Base-by-base conservation (phyloP, 92 coral and sea anemone genomes). In the Blastomussa wellsi region DNA sequence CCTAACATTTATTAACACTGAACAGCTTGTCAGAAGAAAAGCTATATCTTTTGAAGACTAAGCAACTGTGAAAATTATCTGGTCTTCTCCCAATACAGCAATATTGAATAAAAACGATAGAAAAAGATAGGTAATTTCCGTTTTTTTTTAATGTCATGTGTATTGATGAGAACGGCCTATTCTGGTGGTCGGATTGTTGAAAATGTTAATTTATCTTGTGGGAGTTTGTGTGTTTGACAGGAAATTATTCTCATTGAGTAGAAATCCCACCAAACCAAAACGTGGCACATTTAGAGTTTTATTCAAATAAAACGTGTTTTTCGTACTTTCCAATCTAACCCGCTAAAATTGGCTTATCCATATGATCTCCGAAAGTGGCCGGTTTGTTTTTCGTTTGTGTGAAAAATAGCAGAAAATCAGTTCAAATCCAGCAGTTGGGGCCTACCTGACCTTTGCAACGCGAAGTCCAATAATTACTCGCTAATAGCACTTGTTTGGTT, bases 401-500 rank as follows among this genome's bases (percentile, higher is more conserved):
- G 17, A 49, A 49, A 9, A 49, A 49, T 14, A 49, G 53, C 53
- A 49, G 53, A 49, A 49, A 49, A n/a, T n/a, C n/a, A n/a, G 53
- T 49, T 16, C 53, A 49, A 16, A 7, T 49, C 11, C 0, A 1
- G 53, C 14, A 16, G 7, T 9, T 9, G 7, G 11, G 17, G 53
- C 7, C 11, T 12, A 12, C 7, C 53, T 49, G 53, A 49, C 7
- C 53, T 9, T 49, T 49, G 53, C 53, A 16, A 49, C 70, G n/a
- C n/a, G 70, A 64, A 15, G 33, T 2, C 1, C 11, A 64, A 64
- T 41, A 65, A 39, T 41, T 42, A 62, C 59, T 7, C 24, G 41
- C 41, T 62, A 55, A 79, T 64, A 59, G 74, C 26, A 15, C 24
- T 79, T 39, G 66, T 78, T 36, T 78, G 82, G 5, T 36, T 36